These are phyloP conservation scores for Nomada lathburiana DNA, from an alignment of 2,888 invertebrate species.

Conservation along the genomic window DNA sequence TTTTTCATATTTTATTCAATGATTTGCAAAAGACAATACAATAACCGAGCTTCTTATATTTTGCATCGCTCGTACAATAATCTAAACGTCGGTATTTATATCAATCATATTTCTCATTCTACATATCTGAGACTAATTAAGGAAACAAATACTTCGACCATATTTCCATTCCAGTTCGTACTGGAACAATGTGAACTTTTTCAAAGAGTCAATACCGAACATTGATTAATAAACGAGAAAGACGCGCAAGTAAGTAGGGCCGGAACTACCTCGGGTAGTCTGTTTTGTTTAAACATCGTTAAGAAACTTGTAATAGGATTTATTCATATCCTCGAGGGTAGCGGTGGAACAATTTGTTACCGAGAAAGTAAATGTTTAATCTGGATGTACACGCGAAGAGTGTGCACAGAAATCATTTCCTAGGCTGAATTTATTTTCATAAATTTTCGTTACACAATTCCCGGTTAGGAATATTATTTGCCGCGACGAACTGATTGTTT, in stretches of 20 bases:
- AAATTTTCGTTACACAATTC: slow-evolving; percentile 1
- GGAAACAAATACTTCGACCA: no score
- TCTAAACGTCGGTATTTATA: no score
- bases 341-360: background rate
- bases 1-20: no score
- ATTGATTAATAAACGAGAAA: slow-evolving; percentile 3
- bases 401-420: background rate
- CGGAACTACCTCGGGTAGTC: background rate
- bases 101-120: no score
- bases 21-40: no score
- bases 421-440: slow-evolving; percentile 22
- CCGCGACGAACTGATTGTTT: background rate
- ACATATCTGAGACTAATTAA: no score
- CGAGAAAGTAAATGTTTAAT: slow-evolving; percentile 17
- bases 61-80: no score
- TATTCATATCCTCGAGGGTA: background rate
- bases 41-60: no score
- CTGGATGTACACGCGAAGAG: slow-evolving; percentile 2
- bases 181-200: no score
- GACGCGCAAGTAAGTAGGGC: background rate
- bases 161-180: no score
- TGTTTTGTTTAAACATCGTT: slow-evolving; percentile 24
- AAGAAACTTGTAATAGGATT: slow-evolving; percentile 18
- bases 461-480: background rate
- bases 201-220: background rate